Percentiles rank a stretch among this genome's conserved stretches.
These are phyloP conservation scores for Abscondita cerata DNA, from an alignment of 2,888 invertebrate genomes.

Conservation along the genomic window DNA sequence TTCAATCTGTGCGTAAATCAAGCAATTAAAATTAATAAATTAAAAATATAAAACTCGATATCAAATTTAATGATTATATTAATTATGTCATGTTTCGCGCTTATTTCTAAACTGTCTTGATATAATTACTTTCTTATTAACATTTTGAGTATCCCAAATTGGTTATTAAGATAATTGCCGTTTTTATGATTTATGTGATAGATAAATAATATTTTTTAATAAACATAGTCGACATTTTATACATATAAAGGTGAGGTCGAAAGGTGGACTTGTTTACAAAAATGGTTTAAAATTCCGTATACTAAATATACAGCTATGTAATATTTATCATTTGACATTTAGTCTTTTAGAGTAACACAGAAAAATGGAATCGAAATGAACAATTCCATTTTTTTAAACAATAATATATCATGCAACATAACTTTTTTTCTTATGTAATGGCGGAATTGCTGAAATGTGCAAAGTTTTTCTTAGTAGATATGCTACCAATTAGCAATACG, in stretches of 20 bases:
- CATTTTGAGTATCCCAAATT: background rate
- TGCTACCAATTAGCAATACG: too few relatives aligned
- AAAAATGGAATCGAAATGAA: too few relatives aligned
- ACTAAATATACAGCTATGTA: conserved; percentile 19
- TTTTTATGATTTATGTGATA: conserved; percentile 1
- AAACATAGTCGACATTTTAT: conserved; percentile 3
- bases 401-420: too few relatives aligned
- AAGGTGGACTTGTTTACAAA: conserved; percentile 14
- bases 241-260: conserved; percentile 8
- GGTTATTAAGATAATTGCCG: conserved; percentile 1
- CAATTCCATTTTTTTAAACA: too few relatives aligned
- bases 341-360: too few relatives aligned
- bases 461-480: too few relatives aligned
- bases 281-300: conserved; percentile 14
- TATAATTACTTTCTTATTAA: background rate
- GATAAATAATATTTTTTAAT: background rate
- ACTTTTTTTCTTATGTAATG: too few relatives aligned
- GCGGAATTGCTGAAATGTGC: too few relatives aligned
- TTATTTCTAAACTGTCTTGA: background rate
- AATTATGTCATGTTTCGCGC: background rate
- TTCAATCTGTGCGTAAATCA: too few relatives aligned
- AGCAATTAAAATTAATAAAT: too few relatives aligned
- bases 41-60: too few relatives aligned
- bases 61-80: too few relatives aligned
- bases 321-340: conserved; percentile 13